phyloP scores from a whole-genome alignment of 2,888 invertebrate genomes.

The Chydorus sphaericus region DNA sequence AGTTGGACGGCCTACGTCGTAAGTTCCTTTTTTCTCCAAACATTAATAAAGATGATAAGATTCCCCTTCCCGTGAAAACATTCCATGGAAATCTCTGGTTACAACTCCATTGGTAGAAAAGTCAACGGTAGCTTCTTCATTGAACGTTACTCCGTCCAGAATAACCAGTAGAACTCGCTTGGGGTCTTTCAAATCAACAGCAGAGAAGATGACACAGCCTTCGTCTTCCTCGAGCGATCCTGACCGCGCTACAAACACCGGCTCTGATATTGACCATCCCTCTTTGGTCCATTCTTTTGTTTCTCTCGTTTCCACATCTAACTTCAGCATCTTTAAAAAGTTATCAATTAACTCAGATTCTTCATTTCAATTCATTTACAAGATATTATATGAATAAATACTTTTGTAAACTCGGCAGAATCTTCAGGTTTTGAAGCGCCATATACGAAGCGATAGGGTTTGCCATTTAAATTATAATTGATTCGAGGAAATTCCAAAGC shows the following conservation, averaged over 20 bases:
- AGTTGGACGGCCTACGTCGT: no score
- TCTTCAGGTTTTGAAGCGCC: conserved; percentile 28
- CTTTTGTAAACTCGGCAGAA: background rate
- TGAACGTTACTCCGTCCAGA: conserved; percentile 7
- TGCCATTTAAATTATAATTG: conserved; percentile 31
- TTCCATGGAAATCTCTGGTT: conserved; percentile 17
- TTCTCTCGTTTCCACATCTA: conserved; percentile 25
- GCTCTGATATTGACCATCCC: conserved; percentile 25
- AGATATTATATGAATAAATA: background rate
- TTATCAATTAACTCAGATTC: conserved; percentile 18
- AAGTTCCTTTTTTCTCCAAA: no score
- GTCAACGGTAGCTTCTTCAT: conserved; percentile 16
- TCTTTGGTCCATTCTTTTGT: background rate
- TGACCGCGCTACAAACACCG: conserved; percentile 33
- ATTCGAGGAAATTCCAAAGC: conserved; percentile 36
- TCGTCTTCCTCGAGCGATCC: conserved; percentile 33
- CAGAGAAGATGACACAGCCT: conserved; percentile 27
- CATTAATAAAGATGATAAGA: conserved; percentile 14
- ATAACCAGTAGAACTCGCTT: conserved; percentile 22
- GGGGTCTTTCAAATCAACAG: conserved; percentile 22
- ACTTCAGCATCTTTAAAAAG: conserved; percentile 29
- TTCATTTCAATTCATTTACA: background rate
- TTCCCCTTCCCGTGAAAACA: conserved; percentile 14
- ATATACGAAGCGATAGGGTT: conserved; percentile 34
- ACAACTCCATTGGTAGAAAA: conserved; percentile 16